A percentile compares a stretch with the other conserved stretches of the same genome.
phyloP scores from a whole-genome alignment of 2,797 vertebrate species.

The Cyprinella venusta region DNA sequence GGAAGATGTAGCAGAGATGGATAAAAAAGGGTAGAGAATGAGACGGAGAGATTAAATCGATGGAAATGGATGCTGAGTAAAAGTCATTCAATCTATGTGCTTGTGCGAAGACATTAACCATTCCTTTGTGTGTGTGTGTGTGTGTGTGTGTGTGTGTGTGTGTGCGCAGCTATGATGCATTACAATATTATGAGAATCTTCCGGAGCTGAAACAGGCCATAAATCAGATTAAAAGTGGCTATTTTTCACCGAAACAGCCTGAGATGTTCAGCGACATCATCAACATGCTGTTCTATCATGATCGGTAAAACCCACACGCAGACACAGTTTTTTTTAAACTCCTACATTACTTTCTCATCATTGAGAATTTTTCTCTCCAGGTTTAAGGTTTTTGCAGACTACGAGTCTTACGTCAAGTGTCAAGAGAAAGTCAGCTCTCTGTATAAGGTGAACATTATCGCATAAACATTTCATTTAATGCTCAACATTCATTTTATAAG shows the following conservation, averaged over 20 bases:
- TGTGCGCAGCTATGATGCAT: slow-evolving; percentile 85
- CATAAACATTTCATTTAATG: not conserved
- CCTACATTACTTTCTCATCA: not conserved
- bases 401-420: slow-evolving; percentile 86
- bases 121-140: slow-evolving; percentile 1
- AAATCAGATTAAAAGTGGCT: slow-evolving; percentile 90
- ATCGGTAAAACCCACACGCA: slow-evolving; percentile 79
- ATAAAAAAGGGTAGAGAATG: slow-evolving; percentile 83
- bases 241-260: slow-evolving; percentile 88
- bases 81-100: not conserved
- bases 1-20: slow-evolving; percentile 86
- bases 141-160: not conserved
- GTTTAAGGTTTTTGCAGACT: slow-evolving; percentile 98
- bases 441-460: slow-evolving; percentile 83
- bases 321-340: not conserved
- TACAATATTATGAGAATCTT: slow-evolving; percentile 83
- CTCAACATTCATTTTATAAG: not conserved
- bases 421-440: slow-evolving; percentile 92
- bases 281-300: slow-evolving; percentile 92
- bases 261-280: slow-evolving; percentile 89
- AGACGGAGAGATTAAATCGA: not conserved
- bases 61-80: not conserved
- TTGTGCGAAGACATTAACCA: not conserved
- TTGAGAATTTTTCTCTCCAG: slow-evolving; percentile 65
- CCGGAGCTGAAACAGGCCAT: slow-evolving; percentile 89